A percentile compares a stretch with the other conserved stretches of the same genome.
These are phyloP conservation scores for Peromyscus eremicus DNA, from an alignment of 2,797 vertebrate species.

Conservation along the genomic window DNA sequence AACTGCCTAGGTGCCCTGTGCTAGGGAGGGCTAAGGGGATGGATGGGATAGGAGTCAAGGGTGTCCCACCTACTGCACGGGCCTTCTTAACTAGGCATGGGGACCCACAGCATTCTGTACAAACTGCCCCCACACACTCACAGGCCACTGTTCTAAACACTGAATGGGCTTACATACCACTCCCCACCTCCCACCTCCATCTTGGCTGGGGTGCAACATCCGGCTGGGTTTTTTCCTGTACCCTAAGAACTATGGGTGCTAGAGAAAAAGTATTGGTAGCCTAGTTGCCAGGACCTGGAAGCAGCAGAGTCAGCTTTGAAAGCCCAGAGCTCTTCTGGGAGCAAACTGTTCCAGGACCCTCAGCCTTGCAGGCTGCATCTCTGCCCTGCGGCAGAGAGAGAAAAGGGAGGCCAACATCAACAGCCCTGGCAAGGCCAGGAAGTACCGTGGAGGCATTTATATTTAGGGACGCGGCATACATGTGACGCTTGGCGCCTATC, in stretches of 20 bases:
- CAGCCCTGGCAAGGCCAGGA: neutral
- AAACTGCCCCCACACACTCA: neutral
- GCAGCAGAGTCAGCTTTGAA: neutral
- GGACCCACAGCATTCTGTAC: neutral
- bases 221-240: conserved; percentile 46
- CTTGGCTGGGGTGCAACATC: conserved; percentile 29
- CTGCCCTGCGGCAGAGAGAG: neutral
- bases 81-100: neutral
- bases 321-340: neutral
- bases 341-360: neutral
- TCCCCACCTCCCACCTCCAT: too few species aligned
- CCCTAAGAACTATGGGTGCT: conserved; percentile 49
- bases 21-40: neutral
- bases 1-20: neutral
- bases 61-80: neutral
- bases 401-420: neutral
- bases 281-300: neutral
- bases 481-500: conserved; percentile 49
- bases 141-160: neutral
- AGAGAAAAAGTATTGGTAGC: neutral
- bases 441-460: neutral
- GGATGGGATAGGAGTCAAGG: rapidly evolving
- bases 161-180: too few species aligned
- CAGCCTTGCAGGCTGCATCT: neutral
- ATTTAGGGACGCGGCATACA: conserved; percentile 69